Conservation (phyloP, 2,797 vertebrate genomes). For the Lagothrix lagotricha region DNA sequence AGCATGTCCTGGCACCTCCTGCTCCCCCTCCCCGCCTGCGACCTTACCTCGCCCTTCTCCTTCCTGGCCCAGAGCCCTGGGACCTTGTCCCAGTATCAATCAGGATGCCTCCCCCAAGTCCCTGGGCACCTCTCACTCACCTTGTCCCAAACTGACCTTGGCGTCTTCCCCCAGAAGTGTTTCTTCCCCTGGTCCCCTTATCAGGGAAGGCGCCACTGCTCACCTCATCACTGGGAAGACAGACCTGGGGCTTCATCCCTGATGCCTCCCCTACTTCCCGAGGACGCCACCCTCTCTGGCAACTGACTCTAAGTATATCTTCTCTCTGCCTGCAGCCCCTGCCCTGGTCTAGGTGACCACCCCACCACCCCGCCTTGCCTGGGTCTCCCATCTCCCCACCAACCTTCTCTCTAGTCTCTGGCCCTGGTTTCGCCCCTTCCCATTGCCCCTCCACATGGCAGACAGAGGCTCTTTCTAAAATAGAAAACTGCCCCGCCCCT, state of each 20-base stretch:
- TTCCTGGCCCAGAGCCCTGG: not conserved
- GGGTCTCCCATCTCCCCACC: not conserved
- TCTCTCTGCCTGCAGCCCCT: not conserved
- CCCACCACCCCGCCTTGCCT: not conserved
- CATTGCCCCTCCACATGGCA: not conserved
- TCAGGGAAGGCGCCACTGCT: not conserved
- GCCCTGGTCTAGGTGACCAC: not conserved
- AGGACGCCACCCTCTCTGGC: rapidly evolving
- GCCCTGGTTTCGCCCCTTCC: not conserved
- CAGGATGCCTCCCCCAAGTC: not conserved
- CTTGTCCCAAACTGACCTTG: conserved; percentile 41
- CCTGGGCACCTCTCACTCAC: not conserved
- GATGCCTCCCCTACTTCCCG: rapidly evolving
- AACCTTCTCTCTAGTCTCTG: not conserved
- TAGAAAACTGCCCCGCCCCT: not conserved
- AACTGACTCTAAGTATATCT: not conserved
- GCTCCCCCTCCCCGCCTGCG: not conserved
- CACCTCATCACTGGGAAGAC: not conserved
- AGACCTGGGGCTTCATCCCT: not conserved
- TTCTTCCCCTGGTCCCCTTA: not conserved
- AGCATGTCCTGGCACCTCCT: not conserved
- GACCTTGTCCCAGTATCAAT: not conserved
- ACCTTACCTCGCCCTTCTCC: conserved; percentile 43
- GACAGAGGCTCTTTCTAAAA: not conserved
- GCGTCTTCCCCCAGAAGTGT: not conserved